Evolutionary conservation across 2,888 invertebrate species (phyloP).

Genomic region (Molorchus minor): DNA sequence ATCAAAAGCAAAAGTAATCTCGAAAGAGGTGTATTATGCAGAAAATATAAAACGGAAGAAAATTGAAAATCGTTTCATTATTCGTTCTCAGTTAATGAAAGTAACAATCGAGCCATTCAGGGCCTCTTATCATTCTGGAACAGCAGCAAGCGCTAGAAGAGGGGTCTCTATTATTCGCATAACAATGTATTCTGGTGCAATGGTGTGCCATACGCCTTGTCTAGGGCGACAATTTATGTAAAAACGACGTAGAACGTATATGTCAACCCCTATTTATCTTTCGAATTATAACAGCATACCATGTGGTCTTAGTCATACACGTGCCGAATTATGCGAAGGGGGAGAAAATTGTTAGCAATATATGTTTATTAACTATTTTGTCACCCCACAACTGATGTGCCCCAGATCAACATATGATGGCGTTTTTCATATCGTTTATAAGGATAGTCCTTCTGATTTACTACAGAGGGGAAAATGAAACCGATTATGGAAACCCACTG

Average conservation of each 20-base stretch:
- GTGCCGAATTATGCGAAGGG: slow-evolving; percentile 45
- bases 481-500: too few relatives aligned
- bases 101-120: slow-evolving; percentile 47
- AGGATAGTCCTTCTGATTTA: slow-evolving; percentile 26
- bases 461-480: slow-evolving; percentile 4
- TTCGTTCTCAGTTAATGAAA: slow-evolving; percentile 22
- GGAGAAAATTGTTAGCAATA: slow-evolving; percentile 17
- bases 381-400: slow-evolving; percentile 29
- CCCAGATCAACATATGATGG: slow-evolving; percentile 34
- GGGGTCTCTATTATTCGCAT: slow-evolving; percentile 48
- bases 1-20: slow-evolving; percentile 28
- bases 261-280: slow-evolving; percentile 60
- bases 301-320: slow-evolving; percentile 61
- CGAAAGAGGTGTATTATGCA: slow-evolving; percentile 20
- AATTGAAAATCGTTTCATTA: slow-evolving; percentile 27
- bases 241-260: slow-evolving; percentile 54
- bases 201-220: slow-evolving; percentile 39
- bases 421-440: slow-evolving; percentile 33
- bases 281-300: slow-evolving; percentile 58
- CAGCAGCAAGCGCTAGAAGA: slow-evolving; percentile 40
- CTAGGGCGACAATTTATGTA: slow-evolving; percentile 53
- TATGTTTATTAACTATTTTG: slow-evolving; percentile 39
- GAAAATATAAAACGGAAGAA: slow-evolving; percentile 30
- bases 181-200: slow-evolving; percentile 43
- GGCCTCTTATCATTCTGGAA: slow-evolving; percentile 49